Conservation (phyloP, 2,113 vertebrate genomes). For the Nothocercus nigrocapillus region DNA sequence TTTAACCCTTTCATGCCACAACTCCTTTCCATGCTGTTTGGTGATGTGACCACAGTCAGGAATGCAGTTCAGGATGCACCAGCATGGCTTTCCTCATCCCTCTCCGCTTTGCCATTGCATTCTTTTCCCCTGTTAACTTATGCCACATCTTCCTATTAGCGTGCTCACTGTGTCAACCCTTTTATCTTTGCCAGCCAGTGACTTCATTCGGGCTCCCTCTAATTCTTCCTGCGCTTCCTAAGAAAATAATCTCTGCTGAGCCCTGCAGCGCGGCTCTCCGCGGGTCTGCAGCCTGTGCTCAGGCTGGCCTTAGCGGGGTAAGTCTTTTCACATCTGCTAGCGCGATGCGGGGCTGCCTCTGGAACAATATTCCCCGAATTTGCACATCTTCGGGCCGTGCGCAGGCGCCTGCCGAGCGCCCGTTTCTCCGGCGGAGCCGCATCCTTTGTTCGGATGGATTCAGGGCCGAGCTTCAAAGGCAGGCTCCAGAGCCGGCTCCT, state of each 20-base stretch:
- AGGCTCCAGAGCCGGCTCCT: neutral
- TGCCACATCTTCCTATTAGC: neutral
- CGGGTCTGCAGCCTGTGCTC: neutral
- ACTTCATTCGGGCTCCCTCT: neutral
- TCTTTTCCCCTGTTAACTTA: neutral
- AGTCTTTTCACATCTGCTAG: neutral
- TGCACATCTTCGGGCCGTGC: accelerated
- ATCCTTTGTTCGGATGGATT: neutral
- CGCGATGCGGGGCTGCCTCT: neutral
- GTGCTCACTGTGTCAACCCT: neutral
- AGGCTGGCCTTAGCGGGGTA: neutral
- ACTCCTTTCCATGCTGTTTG: neutral
- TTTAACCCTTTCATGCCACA: conserved; percentile 16
- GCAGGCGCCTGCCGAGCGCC: neutral
- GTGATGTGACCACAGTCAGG: neutral
- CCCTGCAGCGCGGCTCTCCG: neutral
- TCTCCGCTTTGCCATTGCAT: neutral
- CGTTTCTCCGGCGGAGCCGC: neutral
- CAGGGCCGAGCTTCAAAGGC: neutral
- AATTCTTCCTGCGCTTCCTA: neutral
- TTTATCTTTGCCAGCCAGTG: neutral
- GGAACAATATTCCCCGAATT: neutral
- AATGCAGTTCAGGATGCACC: neutral
- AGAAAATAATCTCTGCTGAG: neutral
- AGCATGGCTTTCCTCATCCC: neutral